A percentile compares a stretch with the other conserved stretches of the same genome.
phyloP scores from a whole-genome alignment of 2,888 invertebrate genomes.

The Zele albiditarsus region DNA sequence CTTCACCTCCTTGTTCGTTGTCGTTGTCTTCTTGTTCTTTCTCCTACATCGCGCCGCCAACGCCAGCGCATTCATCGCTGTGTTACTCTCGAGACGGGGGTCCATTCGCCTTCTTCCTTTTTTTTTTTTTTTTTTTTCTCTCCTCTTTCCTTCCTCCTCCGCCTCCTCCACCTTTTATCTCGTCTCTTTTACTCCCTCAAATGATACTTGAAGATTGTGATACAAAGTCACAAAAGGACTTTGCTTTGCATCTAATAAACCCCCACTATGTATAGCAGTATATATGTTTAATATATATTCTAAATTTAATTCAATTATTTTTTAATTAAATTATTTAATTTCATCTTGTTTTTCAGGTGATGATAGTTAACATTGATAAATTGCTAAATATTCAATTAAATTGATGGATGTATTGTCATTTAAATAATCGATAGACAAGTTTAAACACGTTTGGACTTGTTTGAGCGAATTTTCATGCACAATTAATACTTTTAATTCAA shows the following conservation, averaged over 20 bases:
- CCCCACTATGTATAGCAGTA: background rate
- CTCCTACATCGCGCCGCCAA: conserved; percentile 7
- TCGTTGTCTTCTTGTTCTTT: background rate
- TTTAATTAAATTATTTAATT: background rate
- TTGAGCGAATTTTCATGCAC: no score
- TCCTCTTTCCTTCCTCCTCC: background rate
- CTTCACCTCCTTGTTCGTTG: background rate
- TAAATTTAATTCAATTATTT: background rate
- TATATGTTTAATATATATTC: background rate
- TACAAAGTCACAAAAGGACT: background rate
- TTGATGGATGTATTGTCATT: background rate
- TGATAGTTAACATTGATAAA: background rate
- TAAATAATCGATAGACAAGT: background rate
- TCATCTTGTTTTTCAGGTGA: background rate
- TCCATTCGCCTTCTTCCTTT: conserved; percentile 8
- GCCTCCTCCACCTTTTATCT: no score
- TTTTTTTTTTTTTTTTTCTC: background rate
- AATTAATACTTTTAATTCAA: no score
- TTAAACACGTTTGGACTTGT: no score
- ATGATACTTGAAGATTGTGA: no score
- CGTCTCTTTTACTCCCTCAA: no score
- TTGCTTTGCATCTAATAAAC: background rate
- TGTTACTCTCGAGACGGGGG: conserved; percentile 29
- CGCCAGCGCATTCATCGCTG: background rate
- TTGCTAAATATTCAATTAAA: background rate